Percentiles rank a stretch among this genome's conserved stretches.
Conservation (phyloP, 2,888 invertebrate genomes). For the Ophioninae sp. region DNA sequence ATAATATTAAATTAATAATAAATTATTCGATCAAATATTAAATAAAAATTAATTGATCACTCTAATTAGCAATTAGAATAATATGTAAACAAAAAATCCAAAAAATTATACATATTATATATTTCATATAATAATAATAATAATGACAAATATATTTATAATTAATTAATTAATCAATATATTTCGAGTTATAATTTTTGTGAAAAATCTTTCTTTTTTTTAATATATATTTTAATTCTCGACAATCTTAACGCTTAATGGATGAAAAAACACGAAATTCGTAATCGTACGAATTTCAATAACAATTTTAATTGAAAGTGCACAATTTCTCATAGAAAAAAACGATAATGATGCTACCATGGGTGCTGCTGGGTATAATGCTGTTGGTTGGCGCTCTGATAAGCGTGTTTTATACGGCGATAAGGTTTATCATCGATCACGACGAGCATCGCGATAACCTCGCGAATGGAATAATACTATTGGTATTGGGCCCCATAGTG, state of each 20-base stretch:
- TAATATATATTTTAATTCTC: neutral
- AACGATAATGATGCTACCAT: conserved; percentile 91
- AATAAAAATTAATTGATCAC: too few relatives aligned
- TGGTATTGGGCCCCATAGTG: conserved; percentile 83
- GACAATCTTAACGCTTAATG: neutral
- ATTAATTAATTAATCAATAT: neutral
- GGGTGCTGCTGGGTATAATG: conserved; percentile 92
- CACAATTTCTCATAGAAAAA: conserved; percentile 84
- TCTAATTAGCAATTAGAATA: too few relatives aligned
- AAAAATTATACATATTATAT: too few relatives aligned
- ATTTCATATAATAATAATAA: neutral
- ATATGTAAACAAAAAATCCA: too few relatives aligned
- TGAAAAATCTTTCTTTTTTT: neutral
- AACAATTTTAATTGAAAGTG: neutral
- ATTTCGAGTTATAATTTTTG: too few relatives aligned
- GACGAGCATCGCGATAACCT: conserved; percentile 71
- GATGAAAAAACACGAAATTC: neutral
- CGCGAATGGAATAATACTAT: conserved; percentile 84
- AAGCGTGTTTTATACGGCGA: conserved; percentile 90
- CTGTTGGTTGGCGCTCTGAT: conserved; percentile 89
- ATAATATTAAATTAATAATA: too few relatives aligned
- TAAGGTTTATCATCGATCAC: conserved; percentile 87
- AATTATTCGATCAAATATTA: too few relatives aligned
- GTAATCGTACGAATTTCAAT: conserved; percentile 10
- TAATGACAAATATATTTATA: neutral